These are phyloP conservation scores for Sternarchorhynchus goeldii DNA, from an alignment of 2,797 vertebrate species.

Conservation along the genomic window DNA sequence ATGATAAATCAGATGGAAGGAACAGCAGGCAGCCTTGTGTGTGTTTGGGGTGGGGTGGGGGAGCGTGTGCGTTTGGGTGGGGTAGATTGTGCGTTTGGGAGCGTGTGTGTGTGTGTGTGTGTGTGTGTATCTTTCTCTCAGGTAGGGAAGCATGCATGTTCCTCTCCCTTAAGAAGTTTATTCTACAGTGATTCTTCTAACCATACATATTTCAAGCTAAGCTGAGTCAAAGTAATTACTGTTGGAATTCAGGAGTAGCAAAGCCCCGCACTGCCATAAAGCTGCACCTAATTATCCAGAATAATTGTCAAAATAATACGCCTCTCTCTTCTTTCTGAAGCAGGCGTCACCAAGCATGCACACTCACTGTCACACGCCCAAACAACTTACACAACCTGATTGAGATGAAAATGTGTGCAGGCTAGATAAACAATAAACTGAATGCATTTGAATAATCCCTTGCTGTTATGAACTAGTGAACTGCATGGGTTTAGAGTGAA, in stretches of 20 bases:
- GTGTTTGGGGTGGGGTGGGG: no score
- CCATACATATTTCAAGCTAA: constrained; percentile 60
- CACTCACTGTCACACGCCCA: background rate
- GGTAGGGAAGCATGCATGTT: background rate
- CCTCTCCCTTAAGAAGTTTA: background rate
- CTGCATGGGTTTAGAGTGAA: background rate
- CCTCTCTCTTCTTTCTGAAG: background rate
- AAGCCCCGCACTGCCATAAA: constrained; percentile 33
- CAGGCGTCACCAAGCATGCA: background rate
- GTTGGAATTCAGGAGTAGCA: constrained; percentile 57
- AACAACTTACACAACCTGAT: constrained; percentile 23
- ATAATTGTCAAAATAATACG: constrained; percentile 66
- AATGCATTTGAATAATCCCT: constrained; percentile 44
- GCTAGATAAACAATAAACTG: constrained; percentile 51
- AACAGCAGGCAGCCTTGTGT: background rate
- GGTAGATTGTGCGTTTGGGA: no score
- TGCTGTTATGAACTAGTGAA: constrained; percentile 32
- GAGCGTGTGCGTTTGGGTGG: no score
- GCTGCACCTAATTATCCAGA: constrained; percentile 62
- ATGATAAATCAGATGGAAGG: background rate
- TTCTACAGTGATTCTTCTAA: constrained; percentile 37
- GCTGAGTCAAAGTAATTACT: constrained; percentile 64
- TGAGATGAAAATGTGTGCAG: constrained; percentile 48
- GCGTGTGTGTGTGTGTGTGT: background rate
- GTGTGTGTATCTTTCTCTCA: background rate